Percentiles rank a stretch among this genome's conserved stretches.
Conservation (phyloP, 2,888 invertebrate genomes). For the Pilophorus perplexus region DNA sequence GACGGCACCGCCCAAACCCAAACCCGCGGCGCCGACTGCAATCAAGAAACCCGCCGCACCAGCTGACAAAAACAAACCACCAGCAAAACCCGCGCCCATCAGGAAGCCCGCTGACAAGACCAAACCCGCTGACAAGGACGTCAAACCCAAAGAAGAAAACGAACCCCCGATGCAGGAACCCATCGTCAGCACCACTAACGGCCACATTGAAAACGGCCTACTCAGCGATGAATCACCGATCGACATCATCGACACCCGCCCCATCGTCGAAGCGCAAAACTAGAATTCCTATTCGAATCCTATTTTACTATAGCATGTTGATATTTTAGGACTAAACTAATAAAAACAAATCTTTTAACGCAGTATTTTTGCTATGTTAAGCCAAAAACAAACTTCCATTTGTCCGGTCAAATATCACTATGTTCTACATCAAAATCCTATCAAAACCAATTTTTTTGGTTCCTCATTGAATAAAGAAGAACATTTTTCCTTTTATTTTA, state of each 20-base stretch:
- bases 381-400: background rate
- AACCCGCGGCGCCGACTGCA: slow-evolving; percentile 49
- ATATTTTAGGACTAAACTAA: slow-evolving; percentile 11
- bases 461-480: background rate
- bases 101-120: slow-evolving; percentile 17
- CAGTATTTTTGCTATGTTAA: slow-evolving; percentile 20
- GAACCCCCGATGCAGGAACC: slow-evolving; percentile 40
- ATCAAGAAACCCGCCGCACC: slow-evolving; percentile 51
- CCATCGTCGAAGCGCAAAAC: slow-evolving; percentile 12
- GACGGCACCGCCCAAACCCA: slow-evolving; percentile 43
- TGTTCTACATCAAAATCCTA: background rate
- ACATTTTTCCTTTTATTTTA: slow-evolving; percentile 19
- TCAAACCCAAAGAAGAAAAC: background rate
- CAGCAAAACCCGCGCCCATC: slow-evolving; percentile 59
- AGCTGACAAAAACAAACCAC: slow-evolving; percentile 62
- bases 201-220: slow-evolving; percentile 43
- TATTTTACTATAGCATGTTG: slow-evolving; percentile 11
- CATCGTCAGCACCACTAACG: slow-evolving; percentile 43
- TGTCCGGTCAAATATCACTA: too few species aligned
- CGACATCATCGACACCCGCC: background rate
- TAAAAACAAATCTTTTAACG: background rate
- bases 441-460: background rate
- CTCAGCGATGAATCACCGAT: slow-evolving; percentile 16
- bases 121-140: slow-evolving; percentile 41
- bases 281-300: background rate